These are phyloP conservation scores for Drosophila eugracilis DNA, from an alignment of 1,140 invertebrate species.

Conservation along the genomic window DNA sequence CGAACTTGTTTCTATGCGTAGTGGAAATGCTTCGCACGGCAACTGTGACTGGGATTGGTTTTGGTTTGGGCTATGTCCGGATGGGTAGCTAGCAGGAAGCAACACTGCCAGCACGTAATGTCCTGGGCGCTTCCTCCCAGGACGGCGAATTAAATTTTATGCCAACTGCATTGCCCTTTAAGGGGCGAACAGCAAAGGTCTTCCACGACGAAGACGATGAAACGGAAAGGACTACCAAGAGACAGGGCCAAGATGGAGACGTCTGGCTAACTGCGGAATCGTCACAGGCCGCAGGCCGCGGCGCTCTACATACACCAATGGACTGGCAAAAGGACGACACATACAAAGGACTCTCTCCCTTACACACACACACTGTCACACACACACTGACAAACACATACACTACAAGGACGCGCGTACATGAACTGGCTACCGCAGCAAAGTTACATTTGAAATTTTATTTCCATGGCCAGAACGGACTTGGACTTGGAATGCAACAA, in stretches of 20 bases:
- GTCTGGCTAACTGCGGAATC: conserved; percentile 26
- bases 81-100: conserved; percentile 5
- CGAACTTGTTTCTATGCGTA: conserved; percentile 52
- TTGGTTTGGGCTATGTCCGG: neutral
- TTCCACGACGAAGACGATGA: no score
- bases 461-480: conserved; percentile 59
- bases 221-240: conserved; percentile 2
- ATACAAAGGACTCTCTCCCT: neutral
- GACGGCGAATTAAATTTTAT: conserved; percentile 73
- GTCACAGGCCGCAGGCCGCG: conserved; percentile 10
- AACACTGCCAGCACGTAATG: conserved; percentile 35
- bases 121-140: conserved; percentile 17
- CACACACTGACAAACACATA: conserved; percentile 21
- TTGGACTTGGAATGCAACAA: conserved; percentile 72
- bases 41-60: conserved; percentile 28
- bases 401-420: neutral
- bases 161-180: conserved; percentile 68
- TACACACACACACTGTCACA: conserved; percentile 10
- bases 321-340: conserved; percentile 1
- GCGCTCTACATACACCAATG: conserved; percentile 19
- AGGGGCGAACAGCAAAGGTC: conserved; percentile 7
- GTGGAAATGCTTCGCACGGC: conserved; percentile 33
- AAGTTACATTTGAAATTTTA: conserved; percentile 66
- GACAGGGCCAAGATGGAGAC: conserved; percentile 26
- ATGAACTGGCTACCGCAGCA: conserved; percentile 35